A percentile compares a stretch with the other conserved stretches of the same genome.
These are phyloP conservation scores for Triplophysa siluroides DNA, from an alignment of 2,113 vertebrate genomes.

Conservation along the genomic window DNA sequence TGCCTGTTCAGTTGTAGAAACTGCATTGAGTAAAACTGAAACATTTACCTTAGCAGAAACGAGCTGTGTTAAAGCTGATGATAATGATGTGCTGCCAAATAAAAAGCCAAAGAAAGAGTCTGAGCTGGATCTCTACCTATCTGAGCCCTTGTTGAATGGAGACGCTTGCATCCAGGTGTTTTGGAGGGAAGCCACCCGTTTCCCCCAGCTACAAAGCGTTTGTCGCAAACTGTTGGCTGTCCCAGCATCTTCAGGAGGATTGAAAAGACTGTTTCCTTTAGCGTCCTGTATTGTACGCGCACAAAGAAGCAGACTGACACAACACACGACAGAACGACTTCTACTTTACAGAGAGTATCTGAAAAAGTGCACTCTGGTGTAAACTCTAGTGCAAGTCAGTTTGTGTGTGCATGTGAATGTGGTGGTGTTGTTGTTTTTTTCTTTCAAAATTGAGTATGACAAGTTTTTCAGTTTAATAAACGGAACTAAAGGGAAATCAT, in stretches of 20 bases:
- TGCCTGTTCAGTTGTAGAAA: conserved; percentile 59
- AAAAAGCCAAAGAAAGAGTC: conserved; percentile 61
- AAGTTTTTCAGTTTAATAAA: too few relatives aligned
- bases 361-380: conserved; percentile 48
- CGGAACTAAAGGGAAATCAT: background rate
- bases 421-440: too few relatives aligned
- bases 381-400: background rate
- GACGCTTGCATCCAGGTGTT: conserved; percentile 53
- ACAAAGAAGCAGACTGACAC: conserved; percentile 67
- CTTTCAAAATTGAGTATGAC: too few relatives aligned
- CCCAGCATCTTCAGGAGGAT: conserved; percentile 73
- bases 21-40: conserved; percentile 34
- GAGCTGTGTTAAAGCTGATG: conserved; percentile 4
- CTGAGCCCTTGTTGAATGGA: conserved; percentile 62
- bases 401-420: too few relatives aligned
- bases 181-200: conserved; percentile 67
- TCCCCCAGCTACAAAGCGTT: conserved; percentile 64
- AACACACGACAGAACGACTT: conserved; percentile 74
- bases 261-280: conserved; percentile 70
- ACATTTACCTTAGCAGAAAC: conserved; percentile 12
- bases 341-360: conserved; percentile 70
- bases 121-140: conserved; percentile 68
- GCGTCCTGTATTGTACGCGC: conserved; percentile 68
- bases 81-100: conserved; percentile 47
- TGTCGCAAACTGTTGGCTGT: conserved; percentile 68